phyloP scores from a whole-genome alignment of 1,140 invertebrate species.

The Drosophila nikananu region DNA sequence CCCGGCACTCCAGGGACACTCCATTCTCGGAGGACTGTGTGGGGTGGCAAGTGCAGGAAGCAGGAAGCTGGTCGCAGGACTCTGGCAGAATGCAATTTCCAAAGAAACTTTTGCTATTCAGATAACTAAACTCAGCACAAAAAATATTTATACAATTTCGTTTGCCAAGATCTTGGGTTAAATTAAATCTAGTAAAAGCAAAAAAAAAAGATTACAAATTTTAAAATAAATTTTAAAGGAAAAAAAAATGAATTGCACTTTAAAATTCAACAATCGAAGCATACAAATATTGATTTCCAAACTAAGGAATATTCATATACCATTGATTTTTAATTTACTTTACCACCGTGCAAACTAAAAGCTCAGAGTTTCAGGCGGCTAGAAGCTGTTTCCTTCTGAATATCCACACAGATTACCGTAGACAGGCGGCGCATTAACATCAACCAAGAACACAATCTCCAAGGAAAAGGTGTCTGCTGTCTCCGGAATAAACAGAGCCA shows the following conservation, averaged over 20 bases:
- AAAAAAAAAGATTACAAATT: not conserved
- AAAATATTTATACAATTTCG: not conserved
- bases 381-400: constrained; percentile 64
- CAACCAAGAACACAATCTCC: constrained; percentile 56
- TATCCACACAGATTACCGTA: constrained; percentile 49
- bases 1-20: constrained; percentile 60
- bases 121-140: constrained; percentile 8
- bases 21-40: not conserved
- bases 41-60: constrained; percentile 46
- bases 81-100: constrained; percentile 6
- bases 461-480: constrained; percentile 76
- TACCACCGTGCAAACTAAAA: constrained; percentile 5
- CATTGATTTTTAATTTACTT: not conserved
- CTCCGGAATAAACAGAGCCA: constrained; percentile 45
- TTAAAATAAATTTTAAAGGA: no score
- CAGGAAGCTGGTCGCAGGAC: not conserved
- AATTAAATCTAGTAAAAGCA: not conserved
- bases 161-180: not conserved
- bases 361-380: constrained; percentile 42
- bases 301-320: not conserved
- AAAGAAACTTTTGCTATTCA: constrained; percentile 20
- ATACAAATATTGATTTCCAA: not conserved
- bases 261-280: not conserved
- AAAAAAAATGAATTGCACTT: not conserved
- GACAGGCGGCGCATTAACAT: constrained; percentile 62